phyloP scores from a whole-genome alignment of 1,140 invertebrate genomes.

The Trypoxylus dichotomus region DNA sequence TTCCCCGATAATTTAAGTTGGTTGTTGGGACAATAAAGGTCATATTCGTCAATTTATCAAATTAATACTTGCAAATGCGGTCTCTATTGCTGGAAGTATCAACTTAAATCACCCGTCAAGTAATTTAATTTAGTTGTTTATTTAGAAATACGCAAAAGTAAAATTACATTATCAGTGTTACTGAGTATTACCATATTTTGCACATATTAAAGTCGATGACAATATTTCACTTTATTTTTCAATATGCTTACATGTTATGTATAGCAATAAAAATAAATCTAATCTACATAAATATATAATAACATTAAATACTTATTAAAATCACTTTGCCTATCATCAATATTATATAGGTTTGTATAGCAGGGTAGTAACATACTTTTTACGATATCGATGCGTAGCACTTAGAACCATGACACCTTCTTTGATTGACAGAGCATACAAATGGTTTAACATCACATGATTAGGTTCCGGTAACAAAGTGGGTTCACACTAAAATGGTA shows the following conservation, averaged over 20 bases:
- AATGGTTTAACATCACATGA: conserved; percentile 99
- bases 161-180: no score
- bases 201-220: no score
- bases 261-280: conserved; percentile 4
- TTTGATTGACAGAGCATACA: conserved; percentile 99
- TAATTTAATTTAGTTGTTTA: no score
- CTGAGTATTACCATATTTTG: no score
- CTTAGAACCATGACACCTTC: conserved; percentile 99
- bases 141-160: no score
- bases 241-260: neutral
- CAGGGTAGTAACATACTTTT: conserved; percentile 99
- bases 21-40: no score
- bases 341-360: conserved; percentile 94
- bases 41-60: no score
- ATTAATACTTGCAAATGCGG: no score
- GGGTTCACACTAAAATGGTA: conserved; percentile 85
- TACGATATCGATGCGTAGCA: conserved; percentile 94
- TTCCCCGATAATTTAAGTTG: no score
- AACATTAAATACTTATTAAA: neutral
- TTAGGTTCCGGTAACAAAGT: conserved; percentile 98
- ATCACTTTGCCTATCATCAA: neutral
- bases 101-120: no score
- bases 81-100: no score
- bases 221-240: neutral
- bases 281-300: neutral